These are phyloP conservation scores for Seira musarum DNA, from an alignment of 2,888 invertebrate genomes.

Conservation along the genomic window DNA sequence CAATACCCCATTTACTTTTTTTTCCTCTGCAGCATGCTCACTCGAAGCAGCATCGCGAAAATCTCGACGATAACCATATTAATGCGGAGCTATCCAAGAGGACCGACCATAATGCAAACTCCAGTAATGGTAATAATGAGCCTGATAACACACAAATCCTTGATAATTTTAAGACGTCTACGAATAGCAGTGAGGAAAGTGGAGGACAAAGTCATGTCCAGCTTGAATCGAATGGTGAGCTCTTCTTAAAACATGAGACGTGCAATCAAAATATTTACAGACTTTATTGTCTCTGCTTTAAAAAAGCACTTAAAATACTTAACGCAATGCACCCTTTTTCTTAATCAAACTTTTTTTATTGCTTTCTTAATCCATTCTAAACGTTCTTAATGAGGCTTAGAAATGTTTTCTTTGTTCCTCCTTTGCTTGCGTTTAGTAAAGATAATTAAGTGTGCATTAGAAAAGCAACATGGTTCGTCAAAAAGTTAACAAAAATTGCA, in stretches of 20 bases:
- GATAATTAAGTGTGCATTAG: too few relatives aligned
- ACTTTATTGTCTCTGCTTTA: too few relatives aligned
- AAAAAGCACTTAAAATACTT: not conserved
- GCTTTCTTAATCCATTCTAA: too few relatives aligned
- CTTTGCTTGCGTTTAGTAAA: too few relatives aligned
- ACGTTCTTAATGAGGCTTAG: too few relatives aligned
- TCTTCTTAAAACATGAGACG: not conserved
- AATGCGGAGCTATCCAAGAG: constrained; percentile 36
- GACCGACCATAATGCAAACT: constrained; percentile 50
- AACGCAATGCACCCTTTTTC: too few relatives aligned
- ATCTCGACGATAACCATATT: constrained; percentile 23
- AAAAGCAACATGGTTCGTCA: too few relatives aligned
- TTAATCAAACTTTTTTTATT: too few relatives aligned
- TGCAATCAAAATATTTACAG: constrained; percentile 16
- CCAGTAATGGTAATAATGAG: constrained; percentile 19
- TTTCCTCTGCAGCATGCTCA: constrained; percentile 18
- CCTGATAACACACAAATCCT: constrained; percentile 2
- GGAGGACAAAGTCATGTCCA: constrained; percentile 32
- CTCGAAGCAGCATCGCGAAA: constrained; percentile 31
- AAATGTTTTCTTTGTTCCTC: not conserved
- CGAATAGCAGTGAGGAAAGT: constrained; percentile 30
- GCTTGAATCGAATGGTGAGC: constrained; percentile 56
- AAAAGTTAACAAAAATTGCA: too few relatives aligned
- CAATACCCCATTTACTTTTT: constrained; percentile 21
- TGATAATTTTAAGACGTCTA: constrained; percentile 35